Conservation (phyloP, 2,113 vertebrate genomes). For the Microtus pennsylvanicus region DNA sequence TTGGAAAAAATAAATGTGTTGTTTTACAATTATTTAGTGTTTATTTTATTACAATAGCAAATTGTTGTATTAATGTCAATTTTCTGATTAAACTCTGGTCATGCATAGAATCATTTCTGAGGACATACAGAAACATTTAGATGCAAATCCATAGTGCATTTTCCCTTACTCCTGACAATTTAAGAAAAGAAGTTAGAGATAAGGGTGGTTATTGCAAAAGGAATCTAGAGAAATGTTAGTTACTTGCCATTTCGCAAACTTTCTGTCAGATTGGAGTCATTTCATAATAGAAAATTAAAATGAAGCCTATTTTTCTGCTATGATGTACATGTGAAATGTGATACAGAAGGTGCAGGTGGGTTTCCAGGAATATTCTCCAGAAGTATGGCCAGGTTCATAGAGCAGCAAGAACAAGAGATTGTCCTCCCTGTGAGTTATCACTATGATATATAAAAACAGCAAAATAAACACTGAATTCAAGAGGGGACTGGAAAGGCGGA, state of each 20-base stretch:
- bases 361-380: not conserved
- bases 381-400: not conserved
- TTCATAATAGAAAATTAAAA: constrained; percentile 46
- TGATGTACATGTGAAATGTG: not conserved
- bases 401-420: not conserved
- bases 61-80: not conserved
- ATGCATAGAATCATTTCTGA: not conserved
- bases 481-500: not conserved
- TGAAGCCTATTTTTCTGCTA: not conserved
- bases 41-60: constrained; percentile 13
- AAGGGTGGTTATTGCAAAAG: not conserved
- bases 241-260: not conserved
- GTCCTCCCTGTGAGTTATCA: not conserved
- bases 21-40: not conserved
- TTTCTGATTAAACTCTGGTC: not conserved
- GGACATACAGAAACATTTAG: not conserved
- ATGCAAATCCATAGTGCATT: not conserved
- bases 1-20: not conserved
- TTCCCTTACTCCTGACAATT: not conserved
- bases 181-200: not conserved
- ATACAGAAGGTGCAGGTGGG: not conserved
- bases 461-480: constrained; percentile 43
- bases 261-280: constrained; percentile 23
- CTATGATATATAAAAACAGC: not conserved
- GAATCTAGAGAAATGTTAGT: not conserved